phyloP scores from a whole-genome alignment of 2,113 vertebrate species.

The Planiliza haematocheilus region DNA sequence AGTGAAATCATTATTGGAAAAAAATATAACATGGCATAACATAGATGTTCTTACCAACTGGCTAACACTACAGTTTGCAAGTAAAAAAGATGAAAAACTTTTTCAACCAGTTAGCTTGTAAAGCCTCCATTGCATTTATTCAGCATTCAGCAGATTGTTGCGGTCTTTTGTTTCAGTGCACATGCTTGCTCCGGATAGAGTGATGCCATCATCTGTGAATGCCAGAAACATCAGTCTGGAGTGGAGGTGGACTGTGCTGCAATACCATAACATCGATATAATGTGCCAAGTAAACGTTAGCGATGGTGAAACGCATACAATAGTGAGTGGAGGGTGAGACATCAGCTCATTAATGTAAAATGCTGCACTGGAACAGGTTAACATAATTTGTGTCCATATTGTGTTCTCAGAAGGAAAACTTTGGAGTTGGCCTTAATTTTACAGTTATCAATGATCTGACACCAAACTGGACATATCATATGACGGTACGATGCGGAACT shows the following conservation, averaged over 20 bases:
- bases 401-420: slow-evolving; percentile 9
- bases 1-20: too few species aligned
- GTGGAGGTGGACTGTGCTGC: slow-evolving; percentile 59
- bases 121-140: fast-evolving
- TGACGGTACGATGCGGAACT: slow-evolving; percentile 65
- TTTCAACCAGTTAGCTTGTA: too few species aligned
- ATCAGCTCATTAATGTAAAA: background rate
- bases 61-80: too few species aligned
- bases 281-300: slow-evolving; percentile 56
- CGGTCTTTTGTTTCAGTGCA: slow-evolving; percentile 62
- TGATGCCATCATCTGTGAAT: background rate
- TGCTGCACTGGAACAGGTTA: background rate
- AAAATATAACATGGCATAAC: too few species aligned
- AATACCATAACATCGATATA: slow-evolving; percentile 40
- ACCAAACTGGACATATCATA: slow-evolving; percentile 44
- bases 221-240: slow-evolving; percentile 55
- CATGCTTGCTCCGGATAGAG: slow-evolving; percentile 47
- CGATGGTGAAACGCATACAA: fast-evolving
- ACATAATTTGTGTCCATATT: background rate
- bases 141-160: background rate
- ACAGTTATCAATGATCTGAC: slow-evolving; percentile 44
- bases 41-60: too few species aligned
- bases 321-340: slow-evolving; percentile 32
- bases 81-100: too few species aligned
- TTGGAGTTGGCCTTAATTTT: slow-evolving; percentile 40